Conservation (phyloP, 2,113 vertebrate species). For the Empidonax traillii region DNA sequence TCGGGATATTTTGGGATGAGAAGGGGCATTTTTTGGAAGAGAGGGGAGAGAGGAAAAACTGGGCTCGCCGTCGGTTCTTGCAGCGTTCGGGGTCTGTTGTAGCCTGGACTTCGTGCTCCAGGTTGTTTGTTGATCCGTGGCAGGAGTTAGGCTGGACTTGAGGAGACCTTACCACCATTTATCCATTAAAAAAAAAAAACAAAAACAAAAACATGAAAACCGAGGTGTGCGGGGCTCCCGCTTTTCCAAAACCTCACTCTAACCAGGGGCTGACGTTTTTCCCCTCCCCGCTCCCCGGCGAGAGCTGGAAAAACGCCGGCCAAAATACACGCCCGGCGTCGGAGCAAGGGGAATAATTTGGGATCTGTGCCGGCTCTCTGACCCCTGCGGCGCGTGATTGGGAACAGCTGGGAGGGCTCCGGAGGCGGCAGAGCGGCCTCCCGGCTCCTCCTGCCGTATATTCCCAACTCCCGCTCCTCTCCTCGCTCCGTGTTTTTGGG, state of each 20-base stretch:
- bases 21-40: background rate
- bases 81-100: accelerated
- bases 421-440: background rate
- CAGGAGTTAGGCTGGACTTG: background rate
- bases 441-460: background rate
- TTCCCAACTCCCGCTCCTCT: background rate
- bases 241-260: background rate
- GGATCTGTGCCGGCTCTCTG: slow-evolving; percentile 20
- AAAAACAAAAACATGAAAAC: background rate
- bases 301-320: background rate
- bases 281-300: too few species aligned
- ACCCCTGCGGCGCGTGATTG: slow-evolving; percentile 30
- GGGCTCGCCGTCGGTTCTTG: background rate
- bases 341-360: background rate
- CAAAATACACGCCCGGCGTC: background rate
- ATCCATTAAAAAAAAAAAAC: background rate
- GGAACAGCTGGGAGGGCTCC: slow-evolving; percentile 20
- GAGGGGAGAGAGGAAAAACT: background rate
- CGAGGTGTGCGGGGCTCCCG: accelerated
- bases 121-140: background rate
- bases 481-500: background rate
- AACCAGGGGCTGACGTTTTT: background rate
- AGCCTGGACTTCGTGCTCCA: accelerated
- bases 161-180: background rate
- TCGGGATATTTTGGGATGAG: background rate